phyloP scores from a whole-genome alignment of 2,113 vertebrate species.

The Festucalex cinctus region DNA sequence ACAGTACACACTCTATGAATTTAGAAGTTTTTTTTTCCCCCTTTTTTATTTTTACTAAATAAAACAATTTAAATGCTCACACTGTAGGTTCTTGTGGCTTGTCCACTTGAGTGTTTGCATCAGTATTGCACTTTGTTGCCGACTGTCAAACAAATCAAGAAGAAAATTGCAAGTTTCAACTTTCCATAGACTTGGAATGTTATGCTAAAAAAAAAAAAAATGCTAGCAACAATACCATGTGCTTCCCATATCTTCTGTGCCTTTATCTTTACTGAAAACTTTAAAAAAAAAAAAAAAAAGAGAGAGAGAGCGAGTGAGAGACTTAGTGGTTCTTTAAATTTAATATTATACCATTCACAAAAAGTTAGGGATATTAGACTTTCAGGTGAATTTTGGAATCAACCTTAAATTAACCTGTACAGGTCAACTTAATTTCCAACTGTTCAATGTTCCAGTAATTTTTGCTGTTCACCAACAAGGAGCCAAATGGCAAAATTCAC shows the following conservation, averaged over 20 bases:
- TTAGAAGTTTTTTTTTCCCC: neutral
- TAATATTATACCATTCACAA: neutral
- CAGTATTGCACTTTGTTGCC: neutral
- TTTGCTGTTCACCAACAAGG: neutral
- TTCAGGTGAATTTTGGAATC: neutral
- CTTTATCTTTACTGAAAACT: neutral
- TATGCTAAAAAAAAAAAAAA: neutral
- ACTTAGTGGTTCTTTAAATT: no score
- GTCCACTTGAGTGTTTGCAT: neutral
- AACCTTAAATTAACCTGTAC: no score
- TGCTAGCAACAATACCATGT: neutral
- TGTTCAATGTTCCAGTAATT: neutral
- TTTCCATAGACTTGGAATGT: neutral
- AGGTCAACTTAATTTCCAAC: neutral
- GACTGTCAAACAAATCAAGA: neutral
- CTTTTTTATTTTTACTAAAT: no score
- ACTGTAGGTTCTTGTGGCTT: neutral
- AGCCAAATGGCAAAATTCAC: neutral
- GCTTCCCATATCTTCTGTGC: conserved; percentile 9
- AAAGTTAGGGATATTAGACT: neutral
- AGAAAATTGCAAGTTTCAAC: neutral
- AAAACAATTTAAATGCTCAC: neutral
- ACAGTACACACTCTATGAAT: neutral
- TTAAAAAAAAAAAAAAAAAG: neutral
- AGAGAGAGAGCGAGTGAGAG: neutral